Conservation (phyloP, 2,113 vertebrate genomes). For the Stomatorhinus ivindoensis region DNA sequence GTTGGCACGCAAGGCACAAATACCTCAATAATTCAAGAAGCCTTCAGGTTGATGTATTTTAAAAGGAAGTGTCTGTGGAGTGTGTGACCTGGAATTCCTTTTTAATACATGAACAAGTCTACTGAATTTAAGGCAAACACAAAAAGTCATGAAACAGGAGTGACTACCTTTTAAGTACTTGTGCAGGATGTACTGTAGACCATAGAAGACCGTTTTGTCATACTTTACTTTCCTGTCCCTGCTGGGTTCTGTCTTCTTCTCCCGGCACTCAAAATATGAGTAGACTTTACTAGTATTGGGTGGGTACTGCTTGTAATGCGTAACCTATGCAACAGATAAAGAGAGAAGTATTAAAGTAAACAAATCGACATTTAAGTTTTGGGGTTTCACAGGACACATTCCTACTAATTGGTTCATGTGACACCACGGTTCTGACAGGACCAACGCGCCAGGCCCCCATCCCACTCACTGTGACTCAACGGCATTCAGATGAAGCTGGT, state of each 20-base stretch:
- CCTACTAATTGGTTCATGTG: neutral
- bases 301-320: constrained; percentile 97
- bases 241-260: constrained; percentile 82
- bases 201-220: constrained; percentile 95
- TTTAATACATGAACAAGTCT: neutral
- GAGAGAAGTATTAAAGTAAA: neutral
- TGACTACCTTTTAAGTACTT: constrained; percentile 92
- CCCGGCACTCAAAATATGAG: constrained; percentile 99
- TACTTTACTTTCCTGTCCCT: constrained; percentile 92
- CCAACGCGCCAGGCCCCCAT: neutral
- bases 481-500: neutral
- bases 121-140: neutral
- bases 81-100: neutral
- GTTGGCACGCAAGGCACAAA: neutral
- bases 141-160: too few species aligned
- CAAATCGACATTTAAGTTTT: neutral
- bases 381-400: neutral
- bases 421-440: neutral
- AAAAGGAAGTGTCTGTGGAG: neutral
- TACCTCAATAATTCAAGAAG: neutral
- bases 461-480: neutral
- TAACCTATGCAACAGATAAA: constrained; percentile 66
- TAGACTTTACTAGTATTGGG: constrained; percentile 98
- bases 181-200: constrained; percentile 94
- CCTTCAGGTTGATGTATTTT: neutral